Conservation (phyloP, 2,888 invertebrate species). For the Drosophila macrothrix region DNA sequence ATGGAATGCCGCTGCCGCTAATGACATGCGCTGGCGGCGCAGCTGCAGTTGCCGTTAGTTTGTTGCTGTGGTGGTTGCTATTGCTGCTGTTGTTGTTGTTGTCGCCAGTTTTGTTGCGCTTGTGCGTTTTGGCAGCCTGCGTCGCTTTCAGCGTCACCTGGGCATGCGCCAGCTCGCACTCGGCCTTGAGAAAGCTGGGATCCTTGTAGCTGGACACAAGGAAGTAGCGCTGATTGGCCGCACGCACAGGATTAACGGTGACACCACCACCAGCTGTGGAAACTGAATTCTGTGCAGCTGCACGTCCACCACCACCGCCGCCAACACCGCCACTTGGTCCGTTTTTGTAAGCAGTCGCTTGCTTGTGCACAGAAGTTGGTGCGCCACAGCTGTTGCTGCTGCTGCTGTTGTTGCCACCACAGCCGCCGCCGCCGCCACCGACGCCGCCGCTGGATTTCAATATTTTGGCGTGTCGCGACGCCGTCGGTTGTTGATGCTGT, state of each 20-base stretch:
- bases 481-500: constrained; percentile 9
- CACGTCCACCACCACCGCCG: constrained; percentile 9
- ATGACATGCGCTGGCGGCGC: constrained; percentile 8
- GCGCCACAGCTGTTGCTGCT: background rate
- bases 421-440: background rate
- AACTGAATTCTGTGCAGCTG: background rate
- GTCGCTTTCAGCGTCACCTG: constrained; percentile 67
- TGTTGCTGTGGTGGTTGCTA: constrained; percentile 64
- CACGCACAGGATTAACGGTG: constrained; percentile 75
- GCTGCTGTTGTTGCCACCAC: background rate
- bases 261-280: constrained; percentile 9
- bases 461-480: constrained; percentile 29
- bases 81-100: constrained; percentile 59
- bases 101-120: constrained; percentile 54
- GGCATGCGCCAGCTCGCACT: constrained; percentile 84
- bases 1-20: constrained; percentile 25
- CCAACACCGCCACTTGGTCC: constrained; percentile 14
- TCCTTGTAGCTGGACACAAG: constrained; percentile 82
- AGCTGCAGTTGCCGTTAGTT: constrained; percentile 1
- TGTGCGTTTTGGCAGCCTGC: constrained; percentile 36
- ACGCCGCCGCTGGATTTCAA: constrained; percentile 12
- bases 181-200: constrained; percentile 83
- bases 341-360: constrained; percentile 8
- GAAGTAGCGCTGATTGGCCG: constrained; percentile 81
- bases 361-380: constrained; percentile 16